These are phyloP conservation scores for Drosophila kurseongensis DNA, from an alignment of 1,140 invertebrate species.

Conservation along the genomic window DNA sequence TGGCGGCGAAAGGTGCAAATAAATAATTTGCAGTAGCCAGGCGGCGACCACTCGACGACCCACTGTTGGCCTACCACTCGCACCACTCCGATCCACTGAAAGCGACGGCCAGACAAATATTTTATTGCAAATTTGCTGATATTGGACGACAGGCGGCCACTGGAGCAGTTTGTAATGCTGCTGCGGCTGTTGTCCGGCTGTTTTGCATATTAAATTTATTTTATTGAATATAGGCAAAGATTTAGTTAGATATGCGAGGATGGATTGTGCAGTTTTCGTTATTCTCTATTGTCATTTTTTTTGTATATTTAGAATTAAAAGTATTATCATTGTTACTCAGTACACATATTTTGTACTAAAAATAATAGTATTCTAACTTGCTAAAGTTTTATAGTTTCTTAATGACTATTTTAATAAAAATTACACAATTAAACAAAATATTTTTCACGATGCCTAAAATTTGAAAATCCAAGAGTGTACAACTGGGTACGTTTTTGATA, in stretches of 20 bases:
- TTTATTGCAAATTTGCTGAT: conserved; percentile 82
- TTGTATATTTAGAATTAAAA: no score
- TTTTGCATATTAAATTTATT: conserved; percentile 83
- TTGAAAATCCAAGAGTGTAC: no score
- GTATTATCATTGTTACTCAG: no score
- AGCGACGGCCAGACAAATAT: conserved; percentile 75
- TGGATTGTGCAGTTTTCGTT: conserved; percentile 22
- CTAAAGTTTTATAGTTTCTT: no score
- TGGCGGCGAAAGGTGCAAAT: conserved; percentile 78
- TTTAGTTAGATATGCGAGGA: conserved; percentile 58
- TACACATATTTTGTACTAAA: no score
- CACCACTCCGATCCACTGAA: conserved; percentile 19
- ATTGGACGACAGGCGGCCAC: conserved; percentile 74
- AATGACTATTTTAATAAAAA: no score
- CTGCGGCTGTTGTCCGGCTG: conserved; percentile 56
- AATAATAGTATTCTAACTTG: no score
- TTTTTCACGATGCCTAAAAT: no score
- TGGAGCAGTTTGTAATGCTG: conserved; percentile 49
- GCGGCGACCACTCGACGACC: conserved; percentile 50
- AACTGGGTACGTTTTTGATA: no score
- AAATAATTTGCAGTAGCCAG: conserved; percentile 79
- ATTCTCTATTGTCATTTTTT: neutral
- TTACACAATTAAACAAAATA: no score
- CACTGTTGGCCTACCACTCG: conserved; percentile 48
- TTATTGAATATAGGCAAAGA: conserved; percentile 73